Evolutionary conservation across 2,888 invertebrate genomes (phyloP), one percentile per base, ranked within the genome.

Genomic region (Andrena fulva): DNA sequence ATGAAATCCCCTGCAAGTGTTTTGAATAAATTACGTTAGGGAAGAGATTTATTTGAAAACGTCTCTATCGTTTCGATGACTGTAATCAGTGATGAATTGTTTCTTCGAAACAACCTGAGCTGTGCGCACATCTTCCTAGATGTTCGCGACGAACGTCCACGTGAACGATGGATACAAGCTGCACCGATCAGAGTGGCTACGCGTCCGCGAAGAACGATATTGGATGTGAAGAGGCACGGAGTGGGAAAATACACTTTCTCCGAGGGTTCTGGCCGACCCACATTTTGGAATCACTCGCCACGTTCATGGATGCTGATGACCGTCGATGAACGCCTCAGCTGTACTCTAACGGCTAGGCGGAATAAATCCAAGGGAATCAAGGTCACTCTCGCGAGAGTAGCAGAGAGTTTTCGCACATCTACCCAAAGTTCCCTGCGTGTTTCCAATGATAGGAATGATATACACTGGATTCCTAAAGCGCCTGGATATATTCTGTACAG

Each of bases 211-310:
- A 62, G 52, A 80, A 83, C 80, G 86, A 87, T 89, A 89, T 89
- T 77, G 89, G 82, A 86, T 82, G 86, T 80, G 82, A 84, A 79
- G 80, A 84, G 66, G 42, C 56, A 78, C 67, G 66, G 86, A 89
- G 86, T 81, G 87, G 86, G 87, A 87, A 85, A 89, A 90, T 90
- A 92, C 89, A 93, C 93, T 93, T 93, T 93, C 93, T 92, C 93
- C 90, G 69, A 81, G 82, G 73, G 84, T 81, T 87, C 82, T 75
- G 84, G 79, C 77, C 92, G 93, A 93, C 93, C 93, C 93, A 93
- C 92, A 93, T 93, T 93, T 84, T 90, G 89, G 90, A 91, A 90
- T 91, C 89, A 82, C 84, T 89, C 81, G 68, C 74, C 71, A 54
- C 80, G 89, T 85, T 90, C 84, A 77, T 88, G 89, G 92, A 91